Evolutionary conservation across 2,888 invertebrate species (phyloP).

Genomic region (Xylota segnis): DNA sequence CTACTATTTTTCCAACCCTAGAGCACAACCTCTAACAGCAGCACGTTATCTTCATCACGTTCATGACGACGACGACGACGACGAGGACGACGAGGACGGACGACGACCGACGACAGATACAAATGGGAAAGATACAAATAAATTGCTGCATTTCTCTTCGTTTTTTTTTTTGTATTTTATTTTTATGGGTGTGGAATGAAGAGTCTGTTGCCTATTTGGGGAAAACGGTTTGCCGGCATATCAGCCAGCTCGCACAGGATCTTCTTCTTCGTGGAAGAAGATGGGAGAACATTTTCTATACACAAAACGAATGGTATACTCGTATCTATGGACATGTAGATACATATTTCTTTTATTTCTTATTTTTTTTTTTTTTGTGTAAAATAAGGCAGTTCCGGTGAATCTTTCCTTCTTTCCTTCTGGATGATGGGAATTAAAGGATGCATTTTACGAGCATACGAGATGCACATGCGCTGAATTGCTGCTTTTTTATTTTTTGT

Average conservation of each 20-base stretch:
- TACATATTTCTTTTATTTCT: no score
- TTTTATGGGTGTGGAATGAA: conserved; percentile 39
- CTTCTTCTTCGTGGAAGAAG: not conserved
- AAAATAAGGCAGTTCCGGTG: conserved; percentile 52
- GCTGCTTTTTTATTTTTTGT: not conserved
- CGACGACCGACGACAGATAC: conserved; percentile 62
- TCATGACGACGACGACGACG: conserved; percentile 44
- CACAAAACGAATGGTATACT: not conserved
- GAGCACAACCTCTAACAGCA: conserved; percentile 44
- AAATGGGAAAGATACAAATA: conserved; percentile 74
- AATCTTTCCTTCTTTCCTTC: conserved; percentile 23
- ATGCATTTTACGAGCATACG: conserved; percentile 66
- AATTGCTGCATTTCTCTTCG: conserved; percentile 58
- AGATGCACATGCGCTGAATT: conserved; percentile 66
- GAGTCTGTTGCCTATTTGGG: conserved; percentile 48
- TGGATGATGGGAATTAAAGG: conserved; percentile 40
- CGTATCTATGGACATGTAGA: not conserved
- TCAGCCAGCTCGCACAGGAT: conserved; percentile 50
- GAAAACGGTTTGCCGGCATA: conserved; percentile 49
- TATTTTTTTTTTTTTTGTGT: conserved; percentile 37
- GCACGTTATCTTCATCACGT: conserved; percentile 74
- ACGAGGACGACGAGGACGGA: conserved; percentile 42
- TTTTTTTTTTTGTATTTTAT: conserved; percentile 16
- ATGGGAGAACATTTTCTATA: conserved; percentile 29
- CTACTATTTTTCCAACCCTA: conserved; percentile 58